A percentile compares a stretch with the other conserved stretches of the same genome.
Evolutionary conservation across 2,888 invertebrate species (phyloP).

Genomic region (Agrypnus murinus): DNA sequence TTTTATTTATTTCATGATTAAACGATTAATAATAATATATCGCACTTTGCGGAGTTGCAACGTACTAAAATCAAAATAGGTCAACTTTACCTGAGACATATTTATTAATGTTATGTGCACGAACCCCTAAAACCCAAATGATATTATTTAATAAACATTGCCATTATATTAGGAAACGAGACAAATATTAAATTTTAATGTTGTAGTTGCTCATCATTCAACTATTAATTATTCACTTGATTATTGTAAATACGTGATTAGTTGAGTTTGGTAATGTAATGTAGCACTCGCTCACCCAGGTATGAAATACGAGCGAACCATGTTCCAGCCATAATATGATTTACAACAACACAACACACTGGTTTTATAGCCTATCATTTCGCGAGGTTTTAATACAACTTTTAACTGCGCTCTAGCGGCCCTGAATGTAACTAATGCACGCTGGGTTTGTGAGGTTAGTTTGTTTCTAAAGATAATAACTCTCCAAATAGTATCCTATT

Average conservation of each 20-base stretch:
- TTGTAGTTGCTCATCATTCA: constrained; percentile 22
- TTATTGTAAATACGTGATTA: constrained; percentile 38
- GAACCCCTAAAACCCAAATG: not conserved
- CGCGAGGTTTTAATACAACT: constrained; percentile 64
- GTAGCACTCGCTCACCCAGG: constrained; percentile 51
- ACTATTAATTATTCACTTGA: constrained; percentile 39
- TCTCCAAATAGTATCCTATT: not conserved
- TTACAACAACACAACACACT: constrained; percentile 63
- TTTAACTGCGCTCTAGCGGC: constrained; percentile 62
- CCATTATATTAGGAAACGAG: not conserved
- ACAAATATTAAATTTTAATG: constrained; percentile 28
- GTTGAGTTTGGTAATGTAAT: constrained; percentile 17
- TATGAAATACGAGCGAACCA: constrained; percentile 57
- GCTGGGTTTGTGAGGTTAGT: constrained; percentile 37
- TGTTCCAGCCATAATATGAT: constrained; percentile 64
- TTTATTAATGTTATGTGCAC: too few relatives aligned
- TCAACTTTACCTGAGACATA: too few relatives aligned
- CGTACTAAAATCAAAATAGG: too few relatives aligned
- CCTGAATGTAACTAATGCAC: constrained; percentile 50
- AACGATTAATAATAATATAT: too few relatives aligned
- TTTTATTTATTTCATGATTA: too few relatives aligned
- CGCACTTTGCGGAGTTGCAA: too few relatives aligned
- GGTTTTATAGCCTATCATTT: constrained; percentile 65
- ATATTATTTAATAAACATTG: constrained; percentile 1
- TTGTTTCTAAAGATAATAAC: not conserved